Percentiles rank a stretch among this genome's conserved stretches.
Evolutionary conservation across 2,888 invertebrate genomes (phyloP).

Genomic region (Cosmopolites sordidus): DNA sequence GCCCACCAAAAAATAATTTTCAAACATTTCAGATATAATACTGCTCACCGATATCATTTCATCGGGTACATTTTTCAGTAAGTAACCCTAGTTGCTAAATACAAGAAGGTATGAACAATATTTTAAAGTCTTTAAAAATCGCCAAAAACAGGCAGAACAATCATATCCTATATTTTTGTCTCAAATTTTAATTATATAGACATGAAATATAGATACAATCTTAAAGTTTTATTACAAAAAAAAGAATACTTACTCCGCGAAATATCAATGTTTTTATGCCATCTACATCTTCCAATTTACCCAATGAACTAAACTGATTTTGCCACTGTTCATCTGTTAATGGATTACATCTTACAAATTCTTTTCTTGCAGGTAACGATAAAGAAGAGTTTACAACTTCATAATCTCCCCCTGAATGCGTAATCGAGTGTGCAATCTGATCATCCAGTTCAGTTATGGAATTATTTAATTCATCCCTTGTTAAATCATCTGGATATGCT

Average conservation of each 20-base stretch:
- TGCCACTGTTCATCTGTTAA: conserved; percentile 78
- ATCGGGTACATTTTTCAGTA: too few relatives aligned
- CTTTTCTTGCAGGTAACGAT: conserved; percentile 66
- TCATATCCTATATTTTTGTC: too few relatives aligned
- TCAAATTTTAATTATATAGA: too few relatives aligned
- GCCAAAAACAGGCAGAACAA: too few relatives aligned
- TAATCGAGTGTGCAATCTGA: conserved; percentile 48
- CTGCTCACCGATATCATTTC: too few relatives aligned
- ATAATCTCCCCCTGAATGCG: conserved; percentile 64
- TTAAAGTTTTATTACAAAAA: too few relatives aligned
- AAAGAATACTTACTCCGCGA: conserved; percentile 78
- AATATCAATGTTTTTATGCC: conserved; percentile 83
- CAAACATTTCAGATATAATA: too few relatives aligned
- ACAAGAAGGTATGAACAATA: too few relatives aligned
- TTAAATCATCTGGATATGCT: background rate
- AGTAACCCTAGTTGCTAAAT: too few relatives aligned
- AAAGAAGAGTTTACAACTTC: conserved; percentile 64
- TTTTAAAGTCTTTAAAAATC: too few relatives aligned
- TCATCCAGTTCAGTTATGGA: conserved; percentile 51
- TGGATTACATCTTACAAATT: conserved; percentile 67
- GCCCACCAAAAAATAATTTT: too few relatives aligned
- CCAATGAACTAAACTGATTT: conserved; percentile 72
- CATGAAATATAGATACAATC: too few relatives aligned
- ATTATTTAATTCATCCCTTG: conserved; percentile 55
- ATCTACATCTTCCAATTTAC: conserved; percentile 73